Evolutionary conservation across 1,140 invertebrate genomes (phyloP).

Genomic region (Drosophila simulans): DNA sequence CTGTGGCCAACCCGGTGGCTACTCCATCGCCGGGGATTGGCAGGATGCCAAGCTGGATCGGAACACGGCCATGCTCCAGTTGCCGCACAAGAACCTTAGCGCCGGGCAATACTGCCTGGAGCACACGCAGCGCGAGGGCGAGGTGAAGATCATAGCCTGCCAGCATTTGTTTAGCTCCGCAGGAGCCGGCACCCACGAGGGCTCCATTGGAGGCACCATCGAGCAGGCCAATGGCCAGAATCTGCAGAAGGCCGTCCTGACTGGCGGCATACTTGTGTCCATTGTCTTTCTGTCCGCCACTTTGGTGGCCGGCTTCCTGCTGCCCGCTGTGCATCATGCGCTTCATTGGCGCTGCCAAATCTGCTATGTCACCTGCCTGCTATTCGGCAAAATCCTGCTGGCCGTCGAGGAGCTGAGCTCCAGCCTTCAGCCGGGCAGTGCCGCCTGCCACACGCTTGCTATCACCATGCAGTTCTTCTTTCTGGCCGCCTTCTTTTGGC

Average conservation of each 20-base stretch:
- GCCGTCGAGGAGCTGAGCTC: conserved; percentile 86
- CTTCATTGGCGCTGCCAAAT: conserved; percentile 94
- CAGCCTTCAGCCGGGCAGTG: conserved; percentile 86
- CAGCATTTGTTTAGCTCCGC: conserved; percentile 84
- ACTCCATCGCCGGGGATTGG: conserved; percentile 85
- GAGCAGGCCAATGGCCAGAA: conserved; percentile 79
- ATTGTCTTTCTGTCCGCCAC: conserved; percentile 91
- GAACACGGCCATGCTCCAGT: conserved; percentile 38
- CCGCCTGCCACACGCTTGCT: conserved; percentile 89
- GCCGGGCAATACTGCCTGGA: conserved; percentile 75
- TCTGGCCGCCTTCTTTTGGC: conserved; percentile 97
- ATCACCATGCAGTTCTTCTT: conserved; percentile 96
- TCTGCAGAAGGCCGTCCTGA: conserved; percentile 88
- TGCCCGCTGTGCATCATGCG: conserved; percentile 92
- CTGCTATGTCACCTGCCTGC: conserved; percentile 91
- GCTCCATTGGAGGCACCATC: neutral
- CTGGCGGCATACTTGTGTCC: conserved; percentile 90
- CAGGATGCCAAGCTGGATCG: conserved; percentile 73
- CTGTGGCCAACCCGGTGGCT: conserved; percentile 84
- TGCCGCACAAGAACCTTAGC: conserved; percentile 55
- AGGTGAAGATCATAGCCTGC: conserved; percentile 88
- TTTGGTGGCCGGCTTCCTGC: conserved; percentile 89
- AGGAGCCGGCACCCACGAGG: conserved; percentile 17
- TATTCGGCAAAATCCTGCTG: conserved; percentile 91
- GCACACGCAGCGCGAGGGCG: conserved; percentile 70